Conservation (phyloP, 2,888 invertebrate species). For the Apamea crenata region DNA sequence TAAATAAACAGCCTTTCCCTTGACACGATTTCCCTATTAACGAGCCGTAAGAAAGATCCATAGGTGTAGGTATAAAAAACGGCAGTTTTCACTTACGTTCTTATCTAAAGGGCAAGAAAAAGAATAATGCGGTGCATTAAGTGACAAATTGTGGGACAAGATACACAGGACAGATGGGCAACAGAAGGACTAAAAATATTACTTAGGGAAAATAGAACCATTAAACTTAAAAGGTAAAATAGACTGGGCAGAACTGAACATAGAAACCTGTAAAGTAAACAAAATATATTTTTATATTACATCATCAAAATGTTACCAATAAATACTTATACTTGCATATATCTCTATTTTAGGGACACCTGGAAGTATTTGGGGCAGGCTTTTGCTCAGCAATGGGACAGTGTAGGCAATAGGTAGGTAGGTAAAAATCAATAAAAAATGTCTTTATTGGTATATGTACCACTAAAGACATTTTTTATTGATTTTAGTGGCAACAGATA, state of each 20-base stretch:
- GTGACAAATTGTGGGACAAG: constrained; percentile 47
- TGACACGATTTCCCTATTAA: not conserved
- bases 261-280: not conserved
- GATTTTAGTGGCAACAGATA: not conserved
- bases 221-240: not conserved
- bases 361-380: too few species aligned
- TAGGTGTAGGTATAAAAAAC: constrained; percentile 13
- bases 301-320: too few species aligned
- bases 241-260: not conserved
- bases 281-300: not conserved
- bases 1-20: not conserved
- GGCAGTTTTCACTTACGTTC: constrained; percentile 26
- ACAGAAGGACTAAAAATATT: not conserved
- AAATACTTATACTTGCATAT: too few species aligned
- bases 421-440: too few species aligned
- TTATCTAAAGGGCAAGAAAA: constrained; percentile 32
- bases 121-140: constrained; percentile 46
- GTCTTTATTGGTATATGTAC: not conserved
- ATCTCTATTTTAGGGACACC: too few species aligned
- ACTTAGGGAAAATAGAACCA: not conserved
- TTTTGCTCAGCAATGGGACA: too few species aligned
- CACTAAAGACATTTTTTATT: too few species aligned
- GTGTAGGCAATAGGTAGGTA: too few species aligned
- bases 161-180: accelerated
- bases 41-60: constrained; percentile 5